These are phyloP conservation scores for Sicus ferrugineus DNA, from an alignment of 2,888 invertebrate genomes.

Conservation along the genomic window DNA sequence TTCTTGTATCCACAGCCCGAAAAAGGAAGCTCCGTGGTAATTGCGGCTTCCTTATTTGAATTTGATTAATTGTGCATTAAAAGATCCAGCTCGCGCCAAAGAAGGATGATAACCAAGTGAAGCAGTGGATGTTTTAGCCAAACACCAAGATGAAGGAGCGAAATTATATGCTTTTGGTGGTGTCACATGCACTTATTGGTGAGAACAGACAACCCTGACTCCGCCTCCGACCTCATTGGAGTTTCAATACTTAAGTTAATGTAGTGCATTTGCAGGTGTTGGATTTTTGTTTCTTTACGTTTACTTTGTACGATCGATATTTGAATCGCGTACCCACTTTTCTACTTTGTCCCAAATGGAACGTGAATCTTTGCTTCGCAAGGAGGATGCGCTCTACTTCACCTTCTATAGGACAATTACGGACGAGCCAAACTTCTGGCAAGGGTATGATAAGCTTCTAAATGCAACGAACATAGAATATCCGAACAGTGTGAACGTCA, in stretches of 20 bases:
- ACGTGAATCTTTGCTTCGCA: slow-evolving; percentile 83
- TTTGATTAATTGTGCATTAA: slow-evolving; percentile 3
- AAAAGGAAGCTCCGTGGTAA: slow-evolving; percentile 9
- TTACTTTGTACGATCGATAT: slow-evolving; percentile 73
- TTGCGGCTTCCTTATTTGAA: neutral
- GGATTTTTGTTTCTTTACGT: slow-evolving; percentile 70
- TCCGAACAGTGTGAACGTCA: slow-evolving; percentile 81
- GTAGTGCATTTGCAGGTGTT: slow-evolving; percentile 66
- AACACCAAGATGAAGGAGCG: slow-evolving; percentile 55
- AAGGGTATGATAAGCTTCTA: slow-evolving; percentile 72
- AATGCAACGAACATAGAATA: slow-evolving; percentile 82
- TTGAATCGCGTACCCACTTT: slow-evolving; percentile 86
- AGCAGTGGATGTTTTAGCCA: slow-evolving; percentile 28
- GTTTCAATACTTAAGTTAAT: neutral
- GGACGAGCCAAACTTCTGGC: slow-evolving; percentile 70
- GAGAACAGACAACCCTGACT: slow-evolving; percentile 34
- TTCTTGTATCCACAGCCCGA: neutral
- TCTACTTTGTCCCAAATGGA: slow-evolving; percentile 81
- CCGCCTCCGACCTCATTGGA: neutral
- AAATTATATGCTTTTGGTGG: slow-evolving; percentile 51
- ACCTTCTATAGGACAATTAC: slow-evolving; percentile 86
- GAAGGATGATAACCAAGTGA: slow-evolving; percentile 24
- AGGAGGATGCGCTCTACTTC: slow-evolving; percentile 91
- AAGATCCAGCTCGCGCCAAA: neutral
- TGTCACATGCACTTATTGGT: slow-evolving; percentile 62